A percentile compares a stretch with the other conserved stretches of the same genome.
Conservation (phyloP, 2,797 vertebrate species). For the Sebastes melanostomus region DNA sequence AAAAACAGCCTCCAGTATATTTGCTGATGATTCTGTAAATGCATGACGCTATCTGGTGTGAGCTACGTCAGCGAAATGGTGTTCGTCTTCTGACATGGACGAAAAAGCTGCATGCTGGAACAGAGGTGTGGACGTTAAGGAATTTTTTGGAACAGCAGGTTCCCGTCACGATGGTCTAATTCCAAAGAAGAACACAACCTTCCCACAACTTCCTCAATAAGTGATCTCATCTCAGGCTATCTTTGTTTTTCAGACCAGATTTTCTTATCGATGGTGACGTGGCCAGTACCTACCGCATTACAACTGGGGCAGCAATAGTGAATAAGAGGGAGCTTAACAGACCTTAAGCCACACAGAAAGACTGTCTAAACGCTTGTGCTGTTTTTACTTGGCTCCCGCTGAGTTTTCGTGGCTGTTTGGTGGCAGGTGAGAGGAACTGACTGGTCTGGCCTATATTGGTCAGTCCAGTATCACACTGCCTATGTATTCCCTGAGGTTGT, state of each 20-base stretch:
- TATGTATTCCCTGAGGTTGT: constrained; percentile 8
- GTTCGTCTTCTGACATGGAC: constrained; percentile 6
- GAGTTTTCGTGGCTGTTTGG: constrained; percentile 18
- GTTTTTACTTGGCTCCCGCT: constrained; percentile 8
- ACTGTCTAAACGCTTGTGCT: neutral
- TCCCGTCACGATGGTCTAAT: constrained; percentile 36
- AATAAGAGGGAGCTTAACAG: constrained; percentile 7
- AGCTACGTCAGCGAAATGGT: constrained; percentile 11
- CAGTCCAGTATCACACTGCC: neutral
- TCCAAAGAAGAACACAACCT: constrained; percentile 48
- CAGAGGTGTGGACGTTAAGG: constrained; percentile 29
- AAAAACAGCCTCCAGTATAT: constrained; percentile 10
- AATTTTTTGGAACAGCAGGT: constrained; percentile 45
- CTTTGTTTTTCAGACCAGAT: constrained; percentile 44
- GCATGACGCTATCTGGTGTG: neutral
- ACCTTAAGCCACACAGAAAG: constrained; percentile 17
- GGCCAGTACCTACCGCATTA: constrained; percentile 23
- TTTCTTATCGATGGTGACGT: constrained; percentile 43
- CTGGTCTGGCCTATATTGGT: neutral
- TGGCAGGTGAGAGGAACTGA: constrained; percentile 4
- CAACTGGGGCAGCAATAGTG: neutral
- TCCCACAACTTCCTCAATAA: constrained; percentile 38
- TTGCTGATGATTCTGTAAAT: neutral
- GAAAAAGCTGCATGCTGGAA: neutral
- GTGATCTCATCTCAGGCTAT: constrained; percentile 49